Base-by-base conservation (phyloP, 2,888 invertebrate genomes). In the Belgica antarctica region DNA sequence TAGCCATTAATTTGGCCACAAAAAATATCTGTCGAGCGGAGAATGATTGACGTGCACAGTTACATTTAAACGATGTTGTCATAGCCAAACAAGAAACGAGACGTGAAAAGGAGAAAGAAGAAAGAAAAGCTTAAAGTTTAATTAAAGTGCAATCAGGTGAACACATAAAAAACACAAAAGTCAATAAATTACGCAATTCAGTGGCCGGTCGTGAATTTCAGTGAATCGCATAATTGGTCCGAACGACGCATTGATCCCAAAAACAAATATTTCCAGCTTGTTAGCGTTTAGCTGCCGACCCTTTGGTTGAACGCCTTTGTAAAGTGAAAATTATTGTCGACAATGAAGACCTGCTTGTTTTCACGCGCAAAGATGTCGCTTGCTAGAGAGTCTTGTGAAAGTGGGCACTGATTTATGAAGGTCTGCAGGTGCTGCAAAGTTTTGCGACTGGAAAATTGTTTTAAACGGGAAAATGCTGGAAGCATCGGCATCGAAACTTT, bases 51-150 rank as follows among this genome's bases (percentile, higher is more conserved):
- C 19, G 4, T 8, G 52, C 52, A n/a, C 5, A 22, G 22, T 52
- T 52, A 52, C 52, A 22, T 52, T n/a, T 52, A 52, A 52, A 2
- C n/a, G 52, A 52, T 52, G 17, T 52, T 52, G 52, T 52, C 52
- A 52, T 12, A 52, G 52, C 22, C 22, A 22, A 52, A 52, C 22
- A 22, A 52, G 52, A 17, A 52, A 52, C 22, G 22, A 52, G 52
- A 31, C 34, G 12, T 3, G 17, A 17, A 52, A 22, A 52, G 22
- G 22, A 4, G 19, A 41, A 41, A n/a, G 15, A 41, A 41, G n/a
- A 2, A 12, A 5, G 15, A 41, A 41, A 41, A n/a, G n/a, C 10
- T 41, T 52, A 17, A 52, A 52, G 19, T 52, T 52, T 22, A 52
- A 17, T 52, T 52, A 52, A 52, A 41, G 22, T 22, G 52, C 52